Base-by-base conservation (phyloP, 2,797 vertebrate species). In the Calcarius lapponicus region DNA sequence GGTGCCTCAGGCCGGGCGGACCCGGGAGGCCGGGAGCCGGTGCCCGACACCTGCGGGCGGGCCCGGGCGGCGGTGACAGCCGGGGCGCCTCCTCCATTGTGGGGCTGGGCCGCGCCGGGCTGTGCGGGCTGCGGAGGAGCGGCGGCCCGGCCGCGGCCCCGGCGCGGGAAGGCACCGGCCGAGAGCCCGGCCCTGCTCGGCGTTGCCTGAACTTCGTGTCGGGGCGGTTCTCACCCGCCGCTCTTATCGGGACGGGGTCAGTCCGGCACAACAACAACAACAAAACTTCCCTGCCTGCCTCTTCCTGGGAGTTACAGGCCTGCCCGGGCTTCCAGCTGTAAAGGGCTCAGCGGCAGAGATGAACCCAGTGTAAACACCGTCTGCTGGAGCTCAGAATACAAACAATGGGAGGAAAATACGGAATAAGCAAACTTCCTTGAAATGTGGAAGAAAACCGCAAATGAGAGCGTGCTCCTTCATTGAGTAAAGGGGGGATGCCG, bases 231-330 rank as follows among this genome's bases (percentile, higher is more conserved):
- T 51, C 65, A 45, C 50, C 87, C 65, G 25, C 51, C 3, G n/a
- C 3, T 21, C 11, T 31, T 19, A 13, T 3, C 60, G 60, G 43
- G 56, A 53, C n/a, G 56, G 84, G 72, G 88, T 26, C 29, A 4
- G 86, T n/a, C 43, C 56, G 31, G 7, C 43, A 16, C 74, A 45
- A 57, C 86, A 70, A 51, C 86, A 70, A 51, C 87, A 43, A 31
- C 88, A 40, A 47, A 88, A 95, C 79, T 92, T 82, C 29, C 70
- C 6, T 10, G 75, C 19, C 32, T 11, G 71, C 64, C n/a, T 57
- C 79, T 81, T 61, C 62, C 91, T 66, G 81, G 24, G 86, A 61
- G 88, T 29, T 60, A 4, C 47, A 71, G 95, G 95, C 95, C 95
- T 86, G 38, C 57, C 73, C 53, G 6, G n/a, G 3, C 40, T 58